phyloP scores from a whole-genome alignment of 2,888 invertebrate genomes.

The Ferrisia virgata region DNA sequence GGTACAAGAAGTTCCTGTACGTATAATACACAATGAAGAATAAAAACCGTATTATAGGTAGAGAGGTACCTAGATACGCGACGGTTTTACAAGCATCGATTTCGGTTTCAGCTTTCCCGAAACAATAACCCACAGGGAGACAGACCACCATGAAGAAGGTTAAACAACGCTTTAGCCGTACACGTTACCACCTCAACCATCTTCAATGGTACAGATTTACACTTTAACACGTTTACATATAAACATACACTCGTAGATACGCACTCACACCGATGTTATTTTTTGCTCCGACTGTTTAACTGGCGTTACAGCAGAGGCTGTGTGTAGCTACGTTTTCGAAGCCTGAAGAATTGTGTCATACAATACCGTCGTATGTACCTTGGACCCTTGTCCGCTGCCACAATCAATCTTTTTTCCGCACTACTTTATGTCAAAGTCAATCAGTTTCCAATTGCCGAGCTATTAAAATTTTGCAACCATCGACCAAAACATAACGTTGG shows the following conservation, averaged over 20 bases:
- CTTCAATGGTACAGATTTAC: conserved; percentile 16
- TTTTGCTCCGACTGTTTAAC: not conserved
- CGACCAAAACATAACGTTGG: not conserved
- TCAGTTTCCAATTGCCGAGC: conserved; percentile 16
- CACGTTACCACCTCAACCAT: conserved; percentile 32
- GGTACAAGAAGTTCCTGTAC: too few species aligned
- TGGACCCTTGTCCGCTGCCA: not conserved
- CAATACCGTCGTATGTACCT: not conserved
- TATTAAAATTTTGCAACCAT: not conserved
- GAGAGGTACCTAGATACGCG: not conserved
- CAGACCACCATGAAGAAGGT: conserved; percentile 34
- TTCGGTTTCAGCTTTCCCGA: conserved; percentile 29
- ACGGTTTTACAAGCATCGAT: conserved; percentile 12
- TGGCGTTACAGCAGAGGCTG: not conserved
- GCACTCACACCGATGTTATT: not conserved
- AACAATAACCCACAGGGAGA: conserved; percentile 33
- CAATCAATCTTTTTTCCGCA: conserved; percentile 1
- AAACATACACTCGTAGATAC: not conserved
- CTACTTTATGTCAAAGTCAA: conserved; percentile 34
- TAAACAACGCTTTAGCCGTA: conserved; percentile 1
- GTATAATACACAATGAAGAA: not conserved
- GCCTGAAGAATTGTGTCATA: not conserved
- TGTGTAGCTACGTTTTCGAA: not conserved
- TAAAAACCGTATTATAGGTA: not conserved
- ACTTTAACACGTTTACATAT: conserved; percentile 25